phyloP scores from a whole-genome alignment of 2,113 vertebrate genomes.

The Catharus minimus region DNA sequence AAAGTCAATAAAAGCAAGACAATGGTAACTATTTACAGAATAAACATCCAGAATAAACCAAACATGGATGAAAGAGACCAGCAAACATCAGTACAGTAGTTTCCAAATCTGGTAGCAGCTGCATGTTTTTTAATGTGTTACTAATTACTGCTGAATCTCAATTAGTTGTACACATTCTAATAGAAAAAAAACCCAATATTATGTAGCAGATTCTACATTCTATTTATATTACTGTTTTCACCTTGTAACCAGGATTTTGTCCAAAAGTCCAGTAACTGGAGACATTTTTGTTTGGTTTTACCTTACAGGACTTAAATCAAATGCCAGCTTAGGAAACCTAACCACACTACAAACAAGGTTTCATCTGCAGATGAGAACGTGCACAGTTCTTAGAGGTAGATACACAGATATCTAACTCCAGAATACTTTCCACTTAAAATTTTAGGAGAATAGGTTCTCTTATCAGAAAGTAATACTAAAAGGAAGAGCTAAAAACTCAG shows the following conservation, averaged over 20 bases:
- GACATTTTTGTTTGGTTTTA: neutral
- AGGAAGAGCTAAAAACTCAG: neutral
- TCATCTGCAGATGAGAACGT: neutral
- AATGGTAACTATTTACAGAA: neutral
- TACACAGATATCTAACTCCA: neutral
- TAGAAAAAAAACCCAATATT: neutral
- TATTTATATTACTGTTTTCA: neutral
- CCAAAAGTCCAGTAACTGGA: neutral
- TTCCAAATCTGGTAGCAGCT: neutral
- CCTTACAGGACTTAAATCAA: neutral
- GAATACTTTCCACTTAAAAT: neutral
- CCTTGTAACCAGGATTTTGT: neutral
- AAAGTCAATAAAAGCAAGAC: neutral
- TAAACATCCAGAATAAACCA: neutral
- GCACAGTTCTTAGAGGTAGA: neutral
- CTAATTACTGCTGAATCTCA: neutral
- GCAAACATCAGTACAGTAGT: neutral
- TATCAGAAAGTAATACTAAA: neutral
- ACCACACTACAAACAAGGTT: neutral
- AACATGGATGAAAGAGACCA: neutral
- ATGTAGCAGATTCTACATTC: neutral
- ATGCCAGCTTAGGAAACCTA: neutral
- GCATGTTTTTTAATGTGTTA: neutral
- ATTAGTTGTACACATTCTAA: neutral
- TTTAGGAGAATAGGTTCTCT: neutral